Evolutionary conservation across 2,113 vertebrate species (phyloP), one percentile per base, ranked within the genome.

Genomic region (Cyphomyrus discorhynchus): DNA sequence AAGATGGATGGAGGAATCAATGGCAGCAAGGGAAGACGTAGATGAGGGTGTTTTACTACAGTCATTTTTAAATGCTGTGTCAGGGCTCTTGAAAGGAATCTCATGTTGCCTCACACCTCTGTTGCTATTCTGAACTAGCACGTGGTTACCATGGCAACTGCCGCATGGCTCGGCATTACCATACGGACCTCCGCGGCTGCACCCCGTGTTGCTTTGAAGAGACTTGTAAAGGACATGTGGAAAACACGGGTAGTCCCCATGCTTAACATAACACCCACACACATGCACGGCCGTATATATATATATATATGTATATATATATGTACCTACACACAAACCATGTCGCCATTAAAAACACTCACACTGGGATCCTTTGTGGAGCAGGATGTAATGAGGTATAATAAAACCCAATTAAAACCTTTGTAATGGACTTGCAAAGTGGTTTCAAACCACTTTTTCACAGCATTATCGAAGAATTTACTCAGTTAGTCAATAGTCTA

Each of bases 71-170:
- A 46, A 46, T 42, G 39, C 82, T 84, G 39, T 42, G 42, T 84
- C 82, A 47, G 19, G 45, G 45, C 82, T 84, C 82, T 84, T 47
- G 19, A 47, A 84, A 84, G 82, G 82, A 84, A 47, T 84, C 42
- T 47, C 82, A 84, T 47, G 39, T 84, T n/a, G 45, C 82, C 82
- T 84, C 82, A 84, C 24, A 47, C 82, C 82, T 47, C 82, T 24
- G 45, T 46, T 46, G 42, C 45, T n/a, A 11, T 84, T 50, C 88
- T 77, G 58, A 88, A 74, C 24, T 47, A 42, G 74, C 56, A 49
- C 80, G 35, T 58, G 77, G 89, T 89, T 89, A 58, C 89, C 80
- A 24, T 58, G 89, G 80, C 89, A 89, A 89, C 89, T n/a, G 35
- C 8, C 10, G 80, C 42, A 21, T 85, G 39, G 52, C 19, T 62